Conservation (phyloP, 2,113 vertebrate species). For the Hylia prasina region DNA sequence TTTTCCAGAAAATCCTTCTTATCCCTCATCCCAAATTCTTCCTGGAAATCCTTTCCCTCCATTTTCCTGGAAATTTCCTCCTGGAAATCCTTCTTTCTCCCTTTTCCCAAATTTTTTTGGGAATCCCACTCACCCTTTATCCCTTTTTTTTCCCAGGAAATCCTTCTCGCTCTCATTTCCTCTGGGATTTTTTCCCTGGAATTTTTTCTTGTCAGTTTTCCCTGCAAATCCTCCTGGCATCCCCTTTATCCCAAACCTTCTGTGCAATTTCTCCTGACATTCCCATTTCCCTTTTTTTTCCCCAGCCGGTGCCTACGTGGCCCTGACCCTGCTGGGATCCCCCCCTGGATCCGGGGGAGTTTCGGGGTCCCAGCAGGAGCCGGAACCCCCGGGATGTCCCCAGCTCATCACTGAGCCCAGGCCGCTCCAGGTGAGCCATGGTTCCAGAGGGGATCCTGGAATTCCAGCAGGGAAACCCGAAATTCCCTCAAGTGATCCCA, state of each 20-base stretch:
- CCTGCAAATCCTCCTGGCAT: rapidly evolving
- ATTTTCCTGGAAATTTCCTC: background rate
- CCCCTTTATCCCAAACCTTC: no score
- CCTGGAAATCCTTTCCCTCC: background rate
- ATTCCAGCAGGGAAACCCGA: background rate
- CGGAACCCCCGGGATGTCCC: background rate
- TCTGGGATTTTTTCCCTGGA: background rate
- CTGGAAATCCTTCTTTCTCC: no score
- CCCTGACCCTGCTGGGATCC: slow-evolving; percentile 87
- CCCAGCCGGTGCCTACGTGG: slow-evolving; percentile 86
- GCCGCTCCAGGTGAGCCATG: background rate
- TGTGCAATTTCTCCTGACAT: rapidly evolving
- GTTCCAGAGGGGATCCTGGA: background rate
- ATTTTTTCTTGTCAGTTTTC: rapidly evolving
- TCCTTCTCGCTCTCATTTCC: rapidly evolving
- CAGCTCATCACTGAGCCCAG: background rate
- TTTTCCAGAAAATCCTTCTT: no score
- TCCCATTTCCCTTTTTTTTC: rapidly evolving
- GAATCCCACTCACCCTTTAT: no score
- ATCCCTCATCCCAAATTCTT: no score
- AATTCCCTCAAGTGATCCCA: no score
- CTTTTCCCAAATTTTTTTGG: background rate
- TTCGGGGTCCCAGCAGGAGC: background rate
- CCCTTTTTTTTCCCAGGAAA: background rate
- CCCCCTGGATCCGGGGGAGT: background rate